Base-by-base conservation (phyloP, 2,888 invertebrate genomes). In the Penaeus monodon region DNA sequence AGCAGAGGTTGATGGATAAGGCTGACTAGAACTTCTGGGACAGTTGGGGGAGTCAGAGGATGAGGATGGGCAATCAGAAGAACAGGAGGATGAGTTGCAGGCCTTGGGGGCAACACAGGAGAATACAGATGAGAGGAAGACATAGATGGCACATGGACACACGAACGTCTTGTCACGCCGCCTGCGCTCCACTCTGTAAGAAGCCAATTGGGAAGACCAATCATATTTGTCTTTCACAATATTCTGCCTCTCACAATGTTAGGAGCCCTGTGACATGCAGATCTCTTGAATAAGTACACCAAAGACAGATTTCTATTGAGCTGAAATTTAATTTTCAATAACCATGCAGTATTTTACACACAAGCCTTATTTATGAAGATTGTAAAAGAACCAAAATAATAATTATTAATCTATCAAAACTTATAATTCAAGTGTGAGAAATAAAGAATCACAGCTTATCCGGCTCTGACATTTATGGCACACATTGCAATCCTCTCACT, bases 81-180 rank as follows among this genome's bases (percentile, higher is more conserved):
- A 84, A 76, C 80, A 88, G 81, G 84, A 66, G 65, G 81, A 76
- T 80, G 88, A 88, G 81, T 63, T 84, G 88, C 84, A 81, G 81
- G 84, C 74, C 84, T 81, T 84, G 66, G 88, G 86, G 79, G 86
- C 83, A 87, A 87, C 86, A 87, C 86, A 87, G 86, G 86, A 83
- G 86, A 87, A 87, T 78, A 87, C 86, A 87, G 86, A 87, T 79
- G 86, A 87, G 86, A 87, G 86, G 86, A 87, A 87, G 82, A 87
- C 73, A 87, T 83, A 87, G 86, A 87, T 87, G 86, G 86, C 86
- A 87, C 86, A 87, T 87, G 86, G 86, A 87, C 86, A 87, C 86
- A 83, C 83, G 86, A 79, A 87, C 86, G 86, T 87, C 86, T 87
- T 87, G 86, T 87, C 86, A 73, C 82, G 86, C 82, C 86, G 86